A percentile compares a stretch with the other conserved stretches of the same genome.
phyloP scores from a whole-genome alignment of 1,140 invertebrate genomes.

The Xylocopa sonorina region DNA sequence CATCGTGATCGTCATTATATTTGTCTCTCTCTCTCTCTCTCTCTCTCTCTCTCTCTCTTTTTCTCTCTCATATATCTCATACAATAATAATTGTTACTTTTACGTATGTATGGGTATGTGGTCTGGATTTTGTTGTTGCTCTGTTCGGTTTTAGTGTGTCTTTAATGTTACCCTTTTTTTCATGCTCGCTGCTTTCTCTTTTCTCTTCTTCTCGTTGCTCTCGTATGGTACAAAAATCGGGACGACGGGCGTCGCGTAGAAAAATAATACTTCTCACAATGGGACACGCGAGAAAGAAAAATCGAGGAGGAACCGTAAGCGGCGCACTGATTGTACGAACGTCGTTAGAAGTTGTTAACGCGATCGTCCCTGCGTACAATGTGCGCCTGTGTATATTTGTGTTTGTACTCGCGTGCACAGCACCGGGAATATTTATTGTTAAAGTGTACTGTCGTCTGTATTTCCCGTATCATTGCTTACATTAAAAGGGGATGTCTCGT shows the following conservation, averaged over 20 bases:
- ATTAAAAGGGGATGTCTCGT: too few relatives aligned
- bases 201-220: neutral
- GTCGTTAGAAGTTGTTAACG: constrained; percentile 9
- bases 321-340: neutral
- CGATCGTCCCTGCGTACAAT: neutral
- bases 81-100: constrained; percentile 27
- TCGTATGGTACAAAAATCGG: neutral
- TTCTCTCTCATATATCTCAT: too few relatives aligned
- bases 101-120: neutral
- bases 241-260: neutral
- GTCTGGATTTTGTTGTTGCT: too few relatives aligned
- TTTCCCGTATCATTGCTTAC: too few relatives aligned
- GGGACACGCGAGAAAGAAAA: constrained; percentile 22
- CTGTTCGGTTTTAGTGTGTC: neutral
- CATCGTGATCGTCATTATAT: constrained; percentile 30
- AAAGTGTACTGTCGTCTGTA: too few relatives aligned
- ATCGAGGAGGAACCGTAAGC: constrained; percentile 31
- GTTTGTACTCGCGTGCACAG: neutral
- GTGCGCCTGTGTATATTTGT: neutral
- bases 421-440: too few relatives aligned
- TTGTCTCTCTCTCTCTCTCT: too few relatives aligned
- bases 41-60: too few relatives aligned
- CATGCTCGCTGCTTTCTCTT: neutral
- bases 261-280: constrained; percentile 42
- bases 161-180: neutral